Conservation (phyloP, 2,113 vertebrate genomes). For the Panthera uncia region DNA sequence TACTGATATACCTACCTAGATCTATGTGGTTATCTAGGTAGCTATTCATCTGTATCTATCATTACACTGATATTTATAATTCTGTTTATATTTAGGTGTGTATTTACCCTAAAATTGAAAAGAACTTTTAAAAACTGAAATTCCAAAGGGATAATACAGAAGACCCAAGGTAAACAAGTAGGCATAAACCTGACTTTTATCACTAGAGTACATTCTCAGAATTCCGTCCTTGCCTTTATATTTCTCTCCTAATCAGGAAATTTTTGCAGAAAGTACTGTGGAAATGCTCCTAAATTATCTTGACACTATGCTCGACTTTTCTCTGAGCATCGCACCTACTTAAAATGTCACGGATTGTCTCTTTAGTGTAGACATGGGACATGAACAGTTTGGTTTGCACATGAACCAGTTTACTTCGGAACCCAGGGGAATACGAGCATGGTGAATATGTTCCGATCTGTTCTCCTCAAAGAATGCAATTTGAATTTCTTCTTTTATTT, state of each 20-base stretch:
- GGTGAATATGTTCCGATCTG: fast-evolving
- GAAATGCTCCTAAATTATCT: neutral
- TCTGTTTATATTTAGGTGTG: neutral
- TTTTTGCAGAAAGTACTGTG: neutral
- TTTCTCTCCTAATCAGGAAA: neutral
- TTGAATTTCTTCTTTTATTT: neutral
- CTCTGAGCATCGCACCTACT: neutral
- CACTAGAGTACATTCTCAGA: neutral
- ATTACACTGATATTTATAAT: neutral
- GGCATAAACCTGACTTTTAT: neutral
- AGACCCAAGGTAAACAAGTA: too few species aligned
- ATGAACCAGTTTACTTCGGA: neutral
- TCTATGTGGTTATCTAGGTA: neutral
- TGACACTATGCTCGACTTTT: too few species aligned
- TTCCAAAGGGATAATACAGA: neutral
- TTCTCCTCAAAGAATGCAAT: neutral
- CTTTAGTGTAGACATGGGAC: too few species aligned
- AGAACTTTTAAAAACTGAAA: neutral
- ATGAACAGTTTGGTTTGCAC: neutral
- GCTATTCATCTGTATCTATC: neutral
- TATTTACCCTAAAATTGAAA: neutral
- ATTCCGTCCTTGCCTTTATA: neutral
- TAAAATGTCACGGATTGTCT: neutral
- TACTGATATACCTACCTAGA: neutral
- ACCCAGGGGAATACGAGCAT: neutral